Conservation (phyloP, 1,140 invertebrate species). For the Megalopta genalis region DNA sequence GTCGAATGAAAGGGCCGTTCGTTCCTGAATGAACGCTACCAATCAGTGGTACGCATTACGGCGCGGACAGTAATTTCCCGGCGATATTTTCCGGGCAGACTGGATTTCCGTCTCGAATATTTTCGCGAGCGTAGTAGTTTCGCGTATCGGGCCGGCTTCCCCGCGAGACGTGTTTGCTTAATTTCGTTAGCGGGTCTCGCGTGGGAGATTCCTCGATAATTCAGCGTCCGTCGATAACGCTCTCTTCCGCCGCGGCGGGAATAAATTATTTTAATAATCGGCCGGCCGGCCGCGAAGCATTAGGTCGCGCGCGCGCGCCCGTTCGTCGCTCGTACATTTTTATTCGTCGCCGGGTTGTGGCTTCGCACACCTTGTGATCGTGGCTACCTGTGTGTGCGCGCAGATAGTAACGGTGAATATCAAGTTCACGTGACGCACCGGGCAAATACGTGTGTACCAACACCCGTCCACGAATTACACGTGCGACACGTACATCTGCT, state of each 20-base stretch:
- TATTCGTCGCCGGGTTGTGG: neutral
- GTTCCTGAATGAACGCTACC: no score
- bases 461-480: conserved; percentile 54
- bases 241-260: neutral
- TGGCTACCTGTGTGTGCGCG: neutral
- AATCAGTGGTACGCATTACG: no score
- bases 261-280: conserved; percentile 49
- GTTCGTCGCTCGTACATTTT: conserved; percentile 19
- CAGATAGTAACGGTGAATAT: conserved; percentile 55
- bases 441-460: conserved; percentile 45
- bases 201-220: conserved; percentile 26
- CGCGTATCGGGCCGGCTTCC: neutral
- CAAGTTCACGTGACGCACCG: conserved; percentile 50
- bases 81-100: no score
- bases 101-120: no score
- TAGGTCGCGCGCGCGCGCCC: neutral
- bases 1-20: no score
- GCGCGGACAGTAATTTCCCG: no score
- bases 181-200: neutral
- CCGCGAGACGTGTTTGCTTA: neutral
- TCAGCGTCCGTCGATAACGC: conserved; percentile 22
- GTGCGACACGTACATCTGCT: conserved; percentile 64
- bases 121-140: no score
- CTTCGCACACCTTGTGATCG: neutral
- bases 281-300: conserved; percentile 2